Base-by-base conservation (phyloP, 2,888 invertebrate species). In the Dryocosmus kuriphilus region DNA sequence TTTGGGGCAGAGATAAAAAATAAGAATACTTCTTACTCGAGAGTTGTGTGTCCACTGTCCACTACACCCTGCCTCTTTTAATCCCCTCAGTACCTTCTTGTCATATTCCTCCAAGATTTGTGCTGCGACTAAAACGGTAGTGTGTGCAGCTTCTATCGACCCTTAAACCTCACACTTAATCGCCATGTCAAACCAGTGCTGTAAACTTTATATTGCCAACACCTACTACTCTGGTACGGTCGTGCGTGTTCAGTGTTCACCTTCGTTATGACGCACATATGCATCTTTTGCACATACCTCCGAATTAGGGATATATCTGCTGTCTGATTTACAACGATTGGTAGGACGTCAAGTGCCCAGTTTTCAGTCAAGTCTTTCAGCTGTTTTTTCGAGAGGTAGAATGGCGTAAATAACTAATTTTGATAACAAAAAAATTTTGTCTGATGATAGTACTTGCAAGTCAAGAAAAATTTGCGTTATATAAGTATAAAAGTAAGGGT, bases 101-200 rank as follows among this genome's bases (percentile, higher is more conserved):
- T 77, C 82, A 83, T 78, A 79, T 82, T 82, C 76, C 60, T 79
- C 57, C 77, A 81, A 82, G 84, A 83, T 85, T 84, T 85, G 83
- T 80, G 83, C 77, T 71, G 74, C 75, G 73, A 41, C 61, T 75
- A 41, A 75, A 79, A 79, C 80, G 81, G 79, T 83, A 63, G 77
- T 46, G 71, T 46, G 71, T 73, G 75, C 71, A 75, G 80, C 80
- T 73, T 77, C 85, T 82, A 88, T 88, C 88, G 88, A 87, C 88
- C 90, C 89, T 91, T 90, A 91, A 91, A 90, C 88, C 87, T 87
- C 83, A 84, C 89, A 88, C 88, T 90, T 90, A 90, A 91, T 91
- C 89, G 90, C 87, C 89, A 86, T 89, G 89, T 90, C 88, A 89
- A 89, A 89, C 89, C 86, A 87, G 88, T 88, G 89, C 87, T 89